These are phyloP conservation scores for Globia sparganii DNA, from an alignment of 2,888 invertebrate genomes.

Conservation along the genomic window DNA sequence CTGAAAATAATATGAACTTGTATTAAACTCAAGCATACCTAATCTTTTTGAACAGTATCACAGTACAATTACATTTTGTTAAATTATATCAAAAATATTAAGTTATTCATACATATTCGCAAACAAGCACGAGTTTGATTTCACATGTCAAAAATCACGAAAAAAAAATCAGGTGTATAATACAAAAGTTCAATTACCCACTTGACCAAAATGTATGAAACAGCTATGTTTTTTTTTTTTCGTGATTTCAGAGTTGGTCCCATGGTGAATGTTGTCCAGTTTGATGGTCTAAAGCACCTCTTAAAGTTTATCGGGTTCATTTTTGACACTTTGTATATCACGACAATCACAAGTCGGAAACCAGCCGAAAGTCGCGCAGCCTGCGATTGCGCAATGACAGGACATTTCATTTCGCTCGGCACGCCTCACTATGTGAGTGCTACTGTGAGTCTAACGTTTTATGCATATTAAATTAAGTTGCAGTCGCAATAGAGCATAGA, in stretches of 20 bases:
- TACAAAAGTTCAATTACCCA: too few relatives aligned
- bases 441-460: not conserved
- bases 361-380: conserved; percentile 3
- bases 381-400: not conserved
- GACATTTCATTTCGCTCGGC: not conserved
- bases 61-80: too few relatives aligned
- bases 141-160: too few relatives aligned
- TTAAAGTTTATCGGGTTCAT: too few relatives aligned
- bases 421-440: not conserved
- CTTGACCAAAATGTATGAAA: too few relatives aligned
- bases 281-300: too few relatives aligned
- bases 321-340: too few relatives aligned
- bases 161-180: too few relatives aligned
- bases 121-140: not conserved
- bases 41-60: not conserved
- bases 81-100: not conserved
- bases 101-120: not conserved
- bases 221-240: too few relatives aligned
- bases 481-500: conserved; percentile 11
- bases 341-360: not conserved
- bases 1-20: conserved; percentile 81
- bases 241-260: too few relatives aligned
- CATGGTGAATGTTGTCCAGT: too few relatives aligned
- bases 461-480: conserved; percentile 1
- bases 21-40: not conserved